These are phyloP conservation scores for Melanotaenia boesemani DNA, from an alignment of 2,797 vertebrate genomes.

Conservation along the genomic window DNA sequence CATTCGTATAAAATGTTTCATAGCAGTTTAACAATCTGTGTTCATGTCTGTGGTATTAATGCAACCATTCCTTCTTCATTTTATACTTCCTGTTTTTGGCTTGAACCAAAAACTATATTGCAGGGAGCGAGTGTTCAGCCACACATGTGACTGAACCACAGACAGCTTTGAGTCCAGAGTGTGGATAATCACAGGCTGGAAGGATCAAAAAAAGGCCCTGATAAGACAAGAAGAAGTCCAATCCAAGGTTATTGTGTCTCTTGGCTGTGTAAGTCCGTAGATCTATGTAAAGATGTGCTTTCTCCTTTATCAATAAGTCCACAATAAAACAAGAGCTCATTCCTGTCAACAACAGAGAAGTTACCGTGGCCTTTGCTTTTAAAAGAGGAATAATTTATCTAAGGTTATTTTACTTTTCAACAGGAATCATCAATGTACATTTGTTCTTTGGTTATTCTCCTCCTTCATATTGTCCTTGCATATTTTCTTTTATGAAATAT, in stretches of 20 bases:
- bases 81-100: conserved; percentile 60
- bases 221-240: conserved; percentile 67
- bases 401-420: conserved; percentile 59
- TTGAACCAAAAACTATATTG: conserved; percentile 58
- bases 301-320: conserved; percentile 59
- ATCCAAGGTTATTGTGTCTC: conserved; percentile 57
- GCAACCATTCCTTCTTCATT: conserved; percentile 63
- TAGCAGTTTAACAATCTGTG: conserved; percentile 67
- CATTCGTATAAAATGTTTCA: conserved; percentile 66
- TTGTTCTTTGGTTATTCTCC: conserved; percentile 87
- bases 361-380: conserved; percentile 71
- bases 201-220: conserved; percentile 64
- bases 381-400: conserved; percentile 65
- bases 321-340: conserved; percentile 48
- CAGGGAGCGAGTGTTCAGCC: conserved; percentile 53
- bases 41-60: conserved; percentile 63
- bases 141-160: conserved; percentile 56
- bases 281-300: conserved; percentile 19
- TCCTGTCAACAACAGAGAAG: conserved; percentile 57
- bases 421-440: conserved; percentile 51
- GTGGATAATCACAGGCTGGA: conserved; percentile 55
- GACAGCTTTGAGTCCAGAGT: conserved; percentile 41
- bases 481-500: conserved; percentile 73
- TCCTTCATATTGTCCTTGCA: conserved; percentile 81
- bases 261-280: conserved; percentile 35